Conservation (phyloP, 2,113 vertebrate genomes). For the Syngnathus scovelli region DNA sequence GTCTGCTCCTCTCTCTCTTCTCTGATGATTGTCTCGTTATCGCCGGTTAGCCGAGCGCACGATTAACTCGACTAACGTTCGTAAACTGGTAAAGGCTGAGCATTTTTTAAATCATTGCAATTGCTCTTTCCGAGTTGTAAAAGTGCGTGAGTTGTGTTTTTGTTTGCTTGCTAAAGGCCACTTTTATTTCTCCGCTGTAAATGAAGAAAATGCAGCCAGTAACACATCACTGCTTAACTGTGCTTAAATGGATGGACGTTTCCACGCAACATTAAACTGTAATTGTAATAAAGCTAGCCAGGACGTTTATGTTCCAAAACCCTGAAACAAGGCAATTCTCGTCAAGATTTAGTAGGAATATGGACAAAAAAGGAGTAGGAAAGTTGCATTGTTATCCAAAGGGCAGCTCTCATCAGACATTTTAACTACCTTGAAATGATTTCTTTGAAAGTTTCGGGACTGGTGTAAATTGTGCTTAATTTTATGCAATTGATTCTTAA, state of each 20-base stretch:
- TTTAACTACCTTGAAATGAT: too few relatives aligned
- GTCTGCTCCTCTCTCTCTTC: conserved; percentile 59
- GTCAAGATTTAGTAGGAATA: not conserved
- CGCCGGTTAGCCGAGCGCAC: conserved; percentile 40
- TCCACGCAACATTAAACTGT: not conserved
- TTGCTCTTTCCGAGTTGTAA: not conserved
- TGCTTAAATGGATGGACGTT: not conserved
- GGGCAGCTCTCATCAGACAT: too few relatives aligned
- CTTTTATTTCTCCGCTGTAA: conserved; percentile 5
- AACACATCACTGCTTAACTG: not conserved
- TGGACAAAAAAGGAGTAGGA: not conserved
- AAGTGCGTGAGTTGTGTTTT: not conserved
- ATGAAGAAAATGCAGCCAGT: not conserved
- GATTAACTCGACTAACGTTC: conserved; percentile 20
- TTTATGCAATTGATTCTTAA: not conserved
- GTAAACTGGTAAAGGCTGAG: not conserved
- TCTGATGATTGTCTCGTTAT: conserved; percentile 59
- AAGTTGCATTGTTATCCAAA: not conserved
- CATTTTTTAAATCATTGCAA: not conserved
- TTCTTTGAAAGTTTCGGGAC: not conserved
- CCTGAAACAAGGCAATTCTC: not conserved
- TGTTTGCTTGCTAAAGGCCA: not conserved
- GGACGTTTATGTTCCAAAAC: not conserved
- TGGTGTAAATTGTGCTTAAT: not conserved
- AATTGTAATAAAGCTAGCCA: not conserved